Percentiles rank a stretch among this genome's conserved stretches.
Evolutionary conservation across 2,113 vertebrate species (phyloP).

Genomic region (Sterrhoptilus dennistouni): DNA sequence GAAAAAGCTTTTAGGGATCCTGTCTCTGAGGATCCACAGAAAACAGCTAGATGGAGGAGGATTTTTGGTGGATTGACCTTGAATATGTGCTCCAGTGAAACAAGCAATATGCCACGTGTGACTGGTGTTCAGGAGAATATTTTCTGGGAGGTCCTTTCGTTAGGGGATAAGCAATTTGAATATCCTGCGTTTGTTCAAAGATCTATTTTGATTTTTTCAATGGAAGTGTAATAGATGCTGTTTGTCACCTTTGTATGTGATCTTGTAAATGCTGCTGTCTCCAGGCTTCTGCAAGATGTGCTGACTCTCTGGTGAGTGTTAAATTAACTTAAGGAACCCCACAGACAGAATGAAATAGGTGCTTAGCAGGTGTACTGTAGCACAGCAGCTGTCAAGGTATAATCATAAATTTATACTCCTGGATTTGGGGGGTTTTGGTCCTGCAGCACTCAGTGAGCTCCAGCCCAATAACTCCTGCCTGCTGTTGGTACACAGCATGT

Average conservation of each 20-base stretch:
- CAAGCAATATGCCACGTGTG: background rate
- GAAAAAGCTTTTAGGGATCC: background rate
- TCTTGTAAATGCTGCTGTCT: background rate
- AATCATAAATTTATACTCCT: background rate
- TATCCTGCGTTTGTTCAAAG: background rate
- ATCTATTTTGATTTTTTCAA: background rate
- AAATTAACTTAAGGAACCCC: background rate
- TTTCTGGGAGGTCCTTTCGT: background rate
- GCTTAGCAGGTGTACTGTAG: background rate
- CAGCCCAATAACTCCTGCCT: background rate
- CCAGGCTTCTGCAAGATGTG: background rate
- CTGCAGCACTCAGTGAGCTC: background rate
- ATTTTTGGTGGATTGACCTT: constrained; percentile 8
- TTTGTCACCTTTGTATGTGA: background rate
- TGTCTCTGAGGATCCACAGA: background rate
- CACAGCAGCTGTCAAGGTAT: background rate
- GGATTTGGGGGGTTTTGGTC: background rate
- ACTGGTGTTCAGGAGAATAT: background rate
- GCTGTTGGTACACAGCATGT: background rate
- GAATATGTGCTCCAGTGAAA: background rate
- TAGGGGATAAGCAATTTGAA: background rate
- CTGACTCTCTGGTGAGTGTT: background rate
- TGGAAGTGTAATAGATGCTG: background rate
- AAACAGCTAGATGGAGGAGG: background rate
- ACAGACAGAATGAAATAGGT: background rate